These are phyloP conservation scores for Melieria crassipennis DNA, from an alignment of 2,888 invertebrate genomes.

Conservation along the genomic window DNA sequence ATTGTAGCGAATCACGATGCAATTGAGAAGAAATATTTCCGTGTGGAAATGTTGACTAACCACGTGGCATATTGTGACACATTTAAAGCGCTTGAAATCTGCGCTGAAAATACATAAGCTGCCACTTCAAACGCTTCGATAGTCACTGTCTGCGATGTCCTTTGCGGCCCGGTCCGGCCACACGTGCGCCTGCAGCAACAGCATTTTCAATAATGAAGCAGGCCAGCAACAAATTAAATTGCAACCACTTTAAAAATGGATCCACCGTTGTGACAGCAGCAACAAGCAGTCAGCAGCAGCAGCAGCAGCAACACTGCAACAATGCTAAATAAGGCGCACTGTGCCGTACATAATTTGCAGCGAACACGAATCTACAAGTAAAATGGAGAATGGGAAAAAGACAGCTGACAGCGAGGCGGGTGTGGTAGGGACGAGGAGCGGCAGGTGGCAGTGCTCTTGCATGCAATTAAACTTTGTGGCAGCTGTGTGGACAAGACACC, in stretches of 20 bases:
- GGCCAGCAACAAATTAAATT: slow-evolving; percentile 15
- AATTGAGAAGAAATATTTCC: too few relatives aligned
- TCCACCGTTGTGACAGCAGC: neutral
- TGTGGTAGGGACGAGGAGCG: neutral
- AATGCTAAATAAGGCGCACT: neutral
- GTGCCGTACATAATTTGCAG: slow-evolving; percentile 2
- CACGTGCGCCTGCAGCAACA: neutral
- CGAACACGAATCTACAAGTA: neutral
- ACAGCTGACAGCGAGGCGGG: neutral
- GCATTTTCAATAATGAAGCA: neutral
- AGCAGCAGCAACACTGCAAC: neutral
- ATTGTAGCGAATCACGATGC: too few relatives aligned
- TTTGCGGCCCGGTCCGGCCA: neutral
- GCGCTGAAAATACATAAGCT: too few relatives aligned
- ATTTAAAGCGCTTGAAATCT: too few relatives aligned
- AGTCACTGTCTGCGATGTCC: too few relatives aligned
- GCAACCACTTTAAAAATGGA: neutral
- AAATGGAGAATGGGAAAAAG: too few relatives aligned
- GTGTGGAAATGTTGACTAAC: too few relatives aligned
- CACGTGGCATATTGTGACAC: too few relatives aligned
- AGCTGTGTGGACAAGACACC: neutral
- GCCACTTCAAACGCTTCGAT: too few relatives aligned
- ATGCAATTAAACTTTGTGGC: slow-evolving; percentile 12
- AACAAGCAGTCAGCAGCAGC: neutral
- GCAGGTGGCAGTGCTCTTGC: neutral